Evolutionary conservation across 1,140 invertebrate species (phyloP).

Genomic region (Drosophila lini): DNA sequence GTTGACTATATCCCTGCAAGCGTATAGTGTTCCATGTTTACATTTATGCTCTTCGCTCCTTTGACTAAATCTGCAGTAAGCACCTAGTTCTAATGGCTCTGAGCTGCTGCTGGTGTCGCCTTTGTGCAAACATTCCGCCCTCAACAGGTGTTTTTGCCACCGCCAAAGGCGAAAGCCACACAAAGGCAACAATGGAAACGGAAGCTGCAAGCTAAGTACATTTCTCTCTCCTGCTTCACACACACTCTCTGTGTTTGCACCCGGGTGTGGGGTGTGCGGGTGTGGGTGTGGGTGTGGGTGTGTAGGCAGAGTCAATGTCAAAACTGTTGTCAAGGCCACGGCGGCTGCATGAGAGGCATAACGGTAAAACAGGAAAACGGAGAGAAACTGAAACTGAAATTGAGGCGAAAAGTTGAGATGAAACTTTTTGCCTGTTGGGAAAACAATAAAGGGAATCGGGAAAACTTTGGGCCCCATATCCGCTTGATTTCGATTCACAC

Average conservation of each 20-base stretch:
- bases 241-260: neutral
- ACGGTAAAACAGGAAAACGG: neutral
- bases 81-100: conserved; percentile 8
- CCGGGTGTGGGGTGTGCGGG: neutral
- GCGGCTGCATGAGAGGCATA: conserved; percentile 16
- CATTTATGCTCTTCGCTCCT: conserved; percentile 5
- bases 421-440: conserved; percentile 21
- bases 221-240: conserved; percentile 10
- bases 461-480: conserved; percentile 20
- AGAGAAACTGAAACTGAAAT: conserved; percentile 15
- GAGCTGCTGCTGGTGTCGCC: conserved; percentile 13
- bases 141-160: conserved; percentile 37
- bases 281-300: neutral
- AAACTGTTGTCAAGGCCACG: conserved; percentile 53
- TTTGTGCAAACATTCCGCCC: conserved; percentile 13
- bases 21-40: conserved; percentile 15
- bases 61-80: conserved; percentile 27
- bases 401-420: conserved; percentile 23
- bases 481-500: conserved; percentile 18
- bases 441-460: conserved; percentile 23
- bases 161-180: conserved; percentile 18
- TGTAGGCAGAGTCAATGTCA: conserved; percentile 43
- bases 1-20: neutral
- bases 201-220: conserved; percentile 39
- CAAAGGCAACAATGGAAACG: conserved; percentile 30